Evolutionary conservation across 1,140 invertebrate genomes (phyloP).

Genomic region (Delia radicum): DNA sequence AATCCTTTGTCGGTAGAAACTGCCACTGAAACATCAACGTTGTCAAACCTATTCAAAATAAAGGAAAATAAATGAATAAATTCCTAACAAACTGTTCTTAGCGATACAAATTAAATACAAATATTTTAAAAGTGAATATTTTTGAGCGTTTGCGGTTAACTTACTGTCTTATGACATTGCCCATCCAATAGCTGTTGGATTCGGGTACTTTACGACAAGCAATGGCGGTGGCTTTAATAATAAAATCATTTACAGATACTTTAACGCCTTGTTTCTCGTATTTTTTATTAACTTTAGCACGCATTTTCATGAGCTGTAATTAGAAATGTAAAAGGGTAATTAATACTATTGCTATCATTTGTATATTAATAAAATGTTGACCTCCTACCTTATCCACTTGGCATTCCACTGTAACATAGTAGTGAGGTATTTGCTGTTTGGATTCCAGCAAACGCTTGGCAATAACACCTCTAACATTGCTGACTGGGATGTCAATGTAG

Average conservation of each 20-base stretch:
- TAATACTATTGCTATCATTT: neutral
- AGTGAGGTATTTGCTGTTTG: constrained; percentile 94
- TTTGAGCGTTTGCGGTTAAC: too few species aligned
- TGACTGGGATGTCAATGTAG: constrained; percentile 82
- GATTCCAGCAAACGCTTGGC: constrained; percentile 90
- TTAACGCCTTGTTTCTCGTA: constrained; percentile 81
- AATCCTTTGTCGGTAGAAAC: constrained; percentile 94
- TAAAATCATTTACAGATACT: constrained; percentile 95
- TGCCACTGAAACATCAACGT: constrained; percentile 95
- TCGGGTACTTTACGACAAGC: constrained; percentile 92
- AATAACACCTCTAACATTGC: constrained; percentile 86
- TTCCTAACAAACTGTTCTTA: neutral
- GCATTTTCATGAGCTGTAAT: constrained; percentile 62
- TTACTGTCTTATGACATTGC: constrained; percentile 91
- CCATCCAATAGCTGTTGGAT: constrained; percentile 95
- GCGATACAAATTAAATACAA: neutral
- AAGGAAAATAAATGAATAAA: constrained; percentile 8
- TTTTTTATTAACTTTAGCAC: constrained; percentile 72
- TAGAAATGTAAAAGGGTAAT: neutral
- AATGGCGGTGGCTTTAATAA: constrained; percentile 92
- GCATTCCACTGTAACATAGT: constrained; percentile 88
- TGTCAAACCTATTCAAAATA: constrained; percentile 65
- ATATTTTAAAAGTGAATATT: neutral
- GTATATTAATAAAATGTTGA: neutral
- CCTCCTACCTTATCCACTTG: constrained; percentile 71